Evolutionary conservation across 2,113 vertebrate genomes (phyloP), one percentile per base, ranked within the genome.

Genomic region (Cacatua alba): DNA sequence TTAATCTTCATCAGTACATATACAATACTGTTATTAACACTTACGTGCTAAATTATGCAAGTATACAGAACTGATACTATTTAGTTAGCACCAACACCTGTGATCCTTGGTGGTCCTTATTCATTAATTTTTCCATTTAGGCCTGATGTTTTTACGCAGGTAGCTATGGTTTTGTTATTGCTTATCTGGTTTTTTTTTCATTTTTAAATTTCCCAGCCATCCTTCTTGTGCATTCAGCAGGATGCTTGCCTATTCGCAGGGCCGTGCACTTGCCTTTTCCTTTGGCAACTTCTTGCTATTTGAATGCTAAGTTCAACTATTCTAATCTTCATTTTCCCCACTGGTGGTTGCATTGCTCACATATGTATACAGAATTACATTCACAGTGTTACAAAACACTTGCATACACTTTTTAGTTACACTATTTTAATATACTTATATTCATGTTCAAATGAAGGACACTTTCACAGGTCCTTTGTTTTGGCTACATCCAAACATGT

Each of bases 11-110:
- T n/a, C 13, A 21, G 39, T 43, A 83, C 6, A 23, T 51, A 17
- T 33, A n/a, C 25, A 65, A 23, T 51, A 20, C 5, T 55, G 7
- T 41, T 86, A 8, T 59, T 68, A 71, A 67, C 3, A 11, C 14
- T 64, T 55, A 6, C 2, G 2, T 43, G 35, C 24, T 71, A 75
- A 86, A 68, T 71, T 64, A 21, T 0, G 0, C 28, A 4, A 63
- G 6, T 29, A 29, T 17, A 44, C 8, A 60, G 28, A 29, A 17
- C 28, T 87, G 69, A 48, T 23, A 62, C 15, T 0, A 0, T 57
- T 46, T 52, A 55, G 19, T 26, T 65, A 78, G 16, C 51, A n/a
- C 43, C 6, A 11, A 17, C 29, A 44, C 2, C 21, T 37, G 13
- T 44, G 23, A 5, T 28, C 21, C 21, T 37, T 46, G 3, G 8